Evolutionary conservation across 2,113 vertebrate genomes (phyloP).

Genomic region (Climacteris rufus): DNA sequence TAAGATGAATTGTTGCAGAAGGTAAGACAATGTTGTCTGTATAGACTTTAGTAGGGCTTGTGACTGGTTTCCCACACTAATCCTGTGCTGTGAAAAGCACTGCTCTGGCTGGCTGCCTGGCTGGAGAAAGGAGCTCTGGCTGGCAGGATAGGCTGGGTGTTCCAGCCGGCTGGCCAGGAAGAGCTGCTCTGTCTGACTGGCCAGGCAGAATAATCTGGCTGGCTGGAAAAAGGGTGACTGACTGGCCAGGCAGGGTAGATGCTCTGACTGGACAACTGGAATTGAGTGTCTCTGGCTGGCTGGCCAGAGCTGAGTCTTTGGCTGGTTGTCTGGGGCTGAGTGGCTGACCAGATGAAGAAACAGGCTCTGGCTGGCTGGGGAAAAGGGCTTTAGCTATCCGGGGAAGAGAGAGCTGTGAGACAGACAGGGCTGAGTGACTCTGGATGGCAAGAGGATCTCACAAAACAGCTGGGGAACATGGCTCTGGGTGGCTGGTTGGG

Average conservation of each 20-base stretch:
- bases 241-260: too few species aligned
- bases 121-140: background rate
- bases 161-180: background rate
- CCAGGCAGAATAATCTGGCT: background rate
- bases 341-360: background rate
- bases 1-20: background rate
- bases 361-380: background rate
- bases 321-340: background rate
- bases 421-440: background rate
- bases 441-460: background rate
- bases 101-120: background rate
- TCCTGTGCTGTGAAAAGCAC: background rate
- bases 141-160: background rate
- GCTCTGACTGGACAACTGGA: background rate
- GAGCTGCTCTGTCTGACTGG: background rate
- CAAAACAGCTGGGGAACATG: background rate
- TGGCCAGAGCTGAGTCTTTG: background rate
- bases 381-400: background rate
- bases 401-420: background rate
- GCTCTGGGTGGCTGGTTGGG: background rate
- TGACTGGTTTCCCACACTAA: background rate
- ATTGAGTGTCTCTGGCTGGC: background rate
- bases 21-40: background rate
- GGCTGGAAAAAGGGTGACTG: too few species aligned
- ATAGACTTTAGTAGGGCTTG: background rate